Conservation (phyloP, 1,140 invertebrate genomes). For the Leptinotarsa lineolata region DNA sequence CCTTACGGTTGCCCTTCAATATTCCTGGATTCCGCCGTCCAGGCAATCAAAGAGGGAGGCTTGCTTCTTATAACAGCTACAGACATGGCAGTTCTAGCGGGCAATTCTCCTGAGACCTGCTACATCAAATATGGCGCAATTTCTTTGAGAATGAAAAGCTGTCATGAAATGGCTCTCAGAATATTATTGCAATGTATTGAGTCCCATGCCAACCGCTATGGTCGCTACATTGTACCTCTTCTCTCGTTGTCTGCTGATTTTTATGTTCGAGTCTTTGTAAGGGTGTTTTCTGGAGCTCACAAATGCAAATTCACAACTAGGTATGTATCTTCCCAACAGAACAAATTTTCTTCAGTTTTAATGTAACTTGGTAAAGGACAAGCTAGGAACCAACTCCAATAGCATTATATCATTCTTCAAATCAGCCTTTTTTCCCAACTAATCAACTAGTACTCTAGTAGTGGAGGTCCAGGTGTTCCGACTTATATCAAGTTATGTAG, state of each 20-base stretch:
- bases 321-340: slow-evolving; percentile 54
- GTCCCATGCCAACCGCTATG: slow-evolving; percentile 88
- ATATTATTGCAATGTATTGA: slow-evolving; percentile 92
- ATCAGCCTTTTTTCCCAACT: background rate
- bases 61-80: slow-evolving; percentile 95
- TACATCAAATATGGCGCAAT: slow-evolving; percentile 91
- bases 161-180: slow-evolving; percentile 95
- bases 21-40: slow-evolving; percentile 92
- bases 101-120: slow-evolving; percentile 93
- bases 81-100: slow-evolving; percentile 96
- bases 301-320: slow-evolving; percentile 84
- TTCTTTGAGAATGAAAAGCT: slow-evolving; percentile 82
- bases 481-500: no score
- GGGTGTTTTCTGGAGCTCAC: slow-evolving; percentile 75
- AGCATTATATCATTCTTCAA: slow-evolving; percentile 6
- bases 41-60: slow-evolving; percentile 77
- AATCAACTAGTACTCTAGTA: background rate
- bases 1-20: slow-evolving; percentile 94
- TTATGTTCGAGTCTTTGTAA: slow-evolving; percentile 94
- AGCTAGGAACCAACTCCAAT: no score
- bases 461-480: no score
- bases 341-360: background rate
- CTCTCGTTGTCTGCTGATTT: slow-evolving; percentile 95
- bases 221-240: slow-evolving; percentile 89
- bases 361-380: background rate